Base-by-base conservation (phyloP, 2,797 vertebrate species). In the Pangasius mekongensis region DNA sequence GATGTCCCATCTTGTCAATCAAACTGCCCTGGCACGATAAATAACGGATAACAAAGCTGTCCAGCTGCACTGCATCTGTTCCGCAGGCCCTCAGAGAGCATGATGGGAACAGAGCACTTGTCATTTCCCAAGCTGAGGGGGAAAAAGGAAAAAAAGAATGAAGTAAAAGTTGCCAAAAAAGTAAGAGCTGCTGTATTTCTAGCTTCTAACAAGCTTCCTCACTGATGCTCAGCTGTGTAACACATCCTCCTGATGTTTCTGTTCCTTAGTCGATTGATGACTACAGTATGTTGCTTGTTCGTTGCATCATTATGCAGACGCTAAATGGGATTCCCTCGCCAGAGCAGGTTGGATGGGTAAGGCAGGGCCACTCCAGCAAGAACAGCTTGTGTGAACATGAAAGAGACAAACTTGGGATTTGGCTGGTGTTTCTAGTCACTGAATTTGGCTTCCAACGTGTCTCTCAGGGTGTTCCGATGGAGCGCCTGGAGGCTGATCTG, bases 401-500 rank as follows among this genome's bases (percentile, higher is more conserved):
- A 88, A 85, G 84, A 80, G 76, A 89, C 73, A 90, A 87, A 76
- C 64, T 76, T 76, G 71, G 73, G 47, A 91, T 86, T 90, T 92
- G 93, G 91, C 89, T 90, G 90, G 30, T 92, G 92, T 94, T 95
- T 95, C 92, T 95, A 94, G 94, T 95, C 94, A 94, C 92, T 94
- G 94, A 93, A 94, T 95, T 93, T 90, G 90, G 91, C 92, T 93
- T 91, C 91, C 91, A n/a, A 80, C 71, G 30, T 77, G 77, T 56
- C 56, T 83, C 78, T 58, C 18, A 2, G 64, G 71, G 47, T 49
- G 73, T 83, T 67, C 27, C 71, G 73, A 83, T 64, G 76, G 56
- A 69, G 18, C 20, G 22, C 58, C 90, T 43, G 77, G 56, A 74
- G 66, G 76, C 90, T 92, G 90, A 89, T 87, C 90, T 87, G 87